Percentiles rank a stretch among this genome's conserved stretches.
Conservation (phyloP, 2,797 vertebrate species). For the Coregonus suidteri region DNA sequence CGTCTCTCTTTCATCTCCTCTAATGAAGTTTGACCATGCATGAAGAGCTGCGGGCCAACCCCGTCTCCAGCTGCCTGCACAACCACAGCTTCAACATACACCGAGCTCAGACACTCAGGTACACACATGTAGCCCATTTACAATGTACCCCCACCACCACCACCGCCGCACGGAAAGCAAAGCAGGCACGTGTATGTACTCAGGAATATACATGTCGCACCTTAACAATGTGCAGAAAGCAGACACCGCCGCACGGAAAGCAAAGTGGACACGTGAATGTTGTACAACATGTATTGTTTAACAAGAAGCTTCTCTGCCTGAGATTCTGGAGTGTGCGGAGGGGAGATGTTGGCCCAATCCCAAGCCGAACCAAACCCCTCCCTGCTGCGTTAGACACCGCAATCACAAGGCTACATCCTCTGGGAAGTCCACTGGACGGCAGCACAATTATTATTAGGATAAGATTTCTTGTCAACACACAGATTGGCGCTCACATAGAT, state of each 20-base stretch:
- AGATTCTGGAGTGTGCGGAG: neutral
- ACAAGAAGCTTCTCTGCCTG: neutral
- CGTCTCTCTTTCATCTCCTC: neutral
- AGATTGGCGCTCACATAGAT: neutral
- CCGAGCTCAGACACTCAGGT: neutral
- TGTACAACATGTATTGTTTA: neutral
- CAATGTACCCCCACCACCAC: neutral
- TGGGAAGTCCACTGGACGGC: neutral
- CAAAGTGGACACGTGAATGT: neutral
- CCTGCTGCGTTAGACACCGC: neutral
- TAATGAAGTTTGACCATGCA: neutral
- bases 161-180: neutral
- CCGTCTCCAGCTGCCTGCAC: neutral
- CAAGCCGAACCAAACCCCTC: neutral
- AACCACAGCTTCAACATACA: neutral
- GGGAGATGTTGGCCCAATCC: neutral
- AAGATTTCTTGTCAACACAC: neutral
- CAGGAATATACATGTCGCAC: neutral
- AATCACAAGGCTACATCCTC: neutral
- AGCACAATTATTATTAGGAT: neutral
- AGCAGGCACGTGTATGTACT: neutral
- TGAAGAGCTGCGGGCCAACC: neutral
- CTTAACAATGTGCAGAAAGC: neutral
- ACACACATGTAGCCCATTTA: neutral
- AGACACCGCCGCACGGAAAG: neutral